Conservation (phyloP, 2,888 invertebrate genomes). For the Cenopis cana region DNA sequence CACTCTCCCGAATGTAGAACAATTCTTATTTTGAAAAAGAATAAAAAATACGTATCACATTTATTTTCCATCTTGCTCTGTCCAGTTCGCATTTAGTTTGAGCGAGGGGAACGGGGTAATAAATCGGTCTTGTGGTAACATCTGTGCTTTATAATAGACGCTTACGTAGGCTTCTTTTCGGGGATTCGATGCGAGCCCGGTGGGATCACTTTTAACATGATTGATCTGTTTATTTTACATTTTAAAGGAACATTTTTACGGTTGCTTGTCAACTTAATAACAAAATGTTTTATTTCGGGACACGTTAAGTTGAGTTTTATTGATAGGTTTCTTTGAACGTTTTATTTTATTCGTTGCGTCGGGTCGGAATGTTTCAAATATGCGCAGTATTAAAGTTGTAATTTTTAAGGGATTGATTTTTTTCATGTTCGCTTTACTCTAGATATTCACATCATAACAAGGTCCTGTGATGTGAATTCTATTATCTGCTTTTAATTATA, state of each 20-base stretch:
- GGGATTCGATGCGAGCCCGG: conserved; percentile 79
- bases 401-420: not conserved
- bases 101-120: conserved; percentile 66
- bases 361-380: conserved; percentile 60
- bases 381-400: not conserved
- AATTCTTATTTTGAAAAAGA: conserved; percentile 82
- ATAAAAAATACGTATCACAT: conserved; percentile 78
- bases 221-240: conserved; percentile 86
- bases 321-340: conserved; percentile 83
- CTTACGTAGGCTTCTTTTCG: conserved; percentile 85
- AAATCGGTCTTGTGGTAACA: conserved; percentile 80
- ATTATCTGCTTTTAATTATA: not conserved
- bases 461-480: not conserved
- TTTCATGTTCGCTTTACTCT: not conserved
- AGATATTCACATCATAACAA: not conserved
- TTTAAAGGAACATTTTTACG: conserved; percentile 85
- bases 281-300: conserved; percentile 83
- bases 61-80: conserved; percentile 71
- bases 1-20: conserved; percentile 82
- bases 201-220: conserved; percentile 84
- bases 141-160: conserved; percentile 84
- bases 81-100: conserved; percentile 53
- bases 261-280: conserved; percentile 85
- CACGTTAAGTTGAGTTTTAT: conserved; percentile 83
- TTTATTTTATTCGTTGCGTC: conserved; percentile 67